Evolutionary conservation across 2,888 invertebrate genomes (phyloP), one percentile per base, ranked within the genome.

Genomic region (Chrysolina oricalcia): DNA sequence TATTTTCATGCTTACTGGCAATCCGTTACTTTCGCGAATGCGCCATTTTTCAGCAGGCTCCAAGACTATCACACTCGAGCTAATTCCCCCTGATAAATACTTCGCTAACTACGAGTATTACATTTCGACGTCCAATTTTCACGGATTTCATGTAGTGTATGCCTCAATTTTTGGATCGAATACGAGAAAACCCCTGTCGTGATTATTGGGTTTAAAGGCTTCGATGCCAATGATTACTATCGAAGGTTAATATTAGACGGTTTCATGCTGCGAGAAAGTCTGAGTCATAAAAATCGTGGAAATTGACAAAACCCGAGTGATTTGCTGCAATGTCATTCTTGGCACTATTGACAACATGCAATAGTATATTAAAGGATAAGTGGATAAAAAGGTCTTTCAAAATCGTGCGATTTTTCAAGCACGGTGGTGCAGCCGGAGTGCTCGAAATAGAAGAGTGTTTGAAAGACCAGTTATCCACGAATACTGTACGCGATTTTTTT

Each of bases 151-250:
- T 64, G 50, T 35, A 40, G 19, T n/a, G 21, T 27, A 27, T 46
- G 27, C 66, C 48, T 66, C 21, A 46, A 66, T 66, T 66, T 50
- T 23, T 13, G 66, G 21, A 66, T 46, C 66, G 48, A 48, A 66
- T 66, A 23, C n/a, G 21, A 43, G 21, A 70, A 62, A 59, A 70
- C 43, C 70, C 62, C 62, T 62, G 63, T 27, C 63, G 46, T 48
- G 35, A 71, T 64, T 71, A 63, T 48, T 27, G 64, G 50, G 27
- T 50, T 48, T 15, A 23, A 70, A 40, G 59, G 59, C 59, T 59
- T 62, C 50, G 21, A 43, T 35, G 71, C 40, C 50, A 64, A 71
- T 35, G 35, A 35, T 71, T 71, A 71, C 50, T 64, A 46, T 50
- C 63, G 64, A 66, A 66, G 41, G 8, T 71, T 17, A 71, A 48